Base-by-base conservation (phyloP, 2,888 invertebrate species). In the Eutolmus rufibarbis region DNA sequence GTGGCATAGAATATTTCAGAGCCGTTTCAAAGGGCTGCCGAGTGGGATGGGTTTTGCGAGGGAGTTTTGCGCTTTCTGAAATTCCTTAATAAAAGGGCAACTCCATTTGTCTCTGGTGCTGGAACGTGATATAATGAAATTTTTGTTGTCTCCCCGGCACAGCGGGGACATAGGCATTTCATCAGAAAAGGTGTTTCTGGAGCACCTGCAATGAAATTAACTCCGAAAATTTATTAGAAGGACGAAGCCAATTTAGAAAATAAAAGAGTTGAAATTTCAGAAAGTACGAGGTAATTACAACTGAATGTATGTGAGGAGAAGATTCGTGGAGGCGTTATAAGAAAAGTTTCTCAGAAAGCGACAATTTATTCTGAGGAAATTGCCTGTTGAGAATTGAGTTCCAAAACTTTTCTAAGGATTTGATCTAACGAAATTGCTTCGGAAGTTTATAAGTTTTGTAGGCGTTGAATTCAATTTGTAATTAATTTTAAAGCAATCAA, bases 101-200 rank as follows among this genome's bases (percentile, higher is more conserved):
- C 84, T 40, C 74, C 74, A 74, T 74, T 86, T 74, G 74, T 31
- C 31, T 51, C n/a, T 34, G 76, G 19, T 56, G 46, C 76, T 46
- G 31, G 46, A 76, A 51, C 86, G 86, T 86, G 86, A 86, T 76
- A 86, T 74, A 86, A 86, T 86, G 86, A 86, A 86, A 86, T 86
- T 86, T 86, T 86, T 86, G 86, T 86, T 86, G 34, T 51, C 51
- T n/a, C 12, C 51, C 46, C 46, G 28, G 76, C 31, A 86, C 16
- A 85, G 74, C 37, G 74, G 46, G 51, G 51, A 34, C 81, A 76
- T 76, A 57, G 84, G 84, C 40, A 84, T 40, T 84, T 74, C 74
- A 57, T 84, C 51, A 40, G 37, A 51, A 40, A 46, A 84, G 66
- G 74, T 84, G 84, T 23, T 74, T 66, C 74, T 66, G 14, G 37